Base-by-base conservation (phyloP, 2,113 vertebrate species). In the Ammospiza caudacuta region DNA sequence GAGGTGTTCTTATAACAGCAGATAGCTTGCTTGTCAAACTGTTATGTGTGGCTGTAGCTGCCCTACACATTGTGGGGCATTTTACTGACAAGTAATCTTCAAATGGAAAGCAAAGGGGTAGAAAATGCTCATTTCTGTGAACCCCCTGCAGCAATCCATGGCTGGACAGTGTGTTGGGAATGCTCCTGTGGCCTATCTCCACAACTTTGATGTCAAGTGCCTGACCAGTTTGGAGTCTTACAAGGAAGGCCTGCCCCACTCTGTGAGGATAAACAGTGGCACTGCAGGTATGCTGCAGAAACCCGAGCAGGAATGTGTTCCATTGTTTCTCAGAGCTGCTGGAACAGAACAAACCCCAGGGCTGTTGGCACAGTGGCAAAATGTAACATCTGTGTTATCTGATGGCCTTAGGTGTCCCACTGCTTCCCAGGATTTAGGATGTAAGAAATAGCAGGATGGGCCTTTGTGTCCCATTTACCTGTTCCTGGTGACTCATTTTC, bases 161-260 rank as follows among this genome's bases (percentile, higher is more conserved):
- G 87, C 94, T 13, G 99, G 99, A 2, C 98, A 97, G 49, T 99
- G 99, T 94, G 54, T 97, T 37, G 95, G 92, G 54, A 96, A 86
- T 1, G 98, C 98, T 29, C 99, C 99, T 0, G 98, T 99, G 46
- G 98, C 98, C 0, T 99, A 98, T 97, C 98, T 99, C 77, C 97
- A 95, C 87, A 95, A 98, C 81, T 98, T 99, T 24, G 94, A 98
- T 33, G 81, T 94, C 5, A 79, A 63, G 8, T 99, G 99, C 88
- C 55, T 94, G 15, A 97, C 82, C 28, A 22, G 4, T 46, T 69
- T 99, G 28, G 86, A 46, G 4, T 92, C 68, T 25, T 98, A 98
- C 64, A 57, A 35, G 39, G 95, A 95, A 27, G 59, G 92, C 12
- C 25, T 51, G 46, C 31, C 27, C 23, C 35, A 13, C 3, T 17